Percentiles rank a stretch among this genome's conserved stretches.
These are phyloP conservation scores for Hydriomena furcata DNA, from an alignment of 2,888 invertebrate species.

Conservation along the genomic window DNA sequence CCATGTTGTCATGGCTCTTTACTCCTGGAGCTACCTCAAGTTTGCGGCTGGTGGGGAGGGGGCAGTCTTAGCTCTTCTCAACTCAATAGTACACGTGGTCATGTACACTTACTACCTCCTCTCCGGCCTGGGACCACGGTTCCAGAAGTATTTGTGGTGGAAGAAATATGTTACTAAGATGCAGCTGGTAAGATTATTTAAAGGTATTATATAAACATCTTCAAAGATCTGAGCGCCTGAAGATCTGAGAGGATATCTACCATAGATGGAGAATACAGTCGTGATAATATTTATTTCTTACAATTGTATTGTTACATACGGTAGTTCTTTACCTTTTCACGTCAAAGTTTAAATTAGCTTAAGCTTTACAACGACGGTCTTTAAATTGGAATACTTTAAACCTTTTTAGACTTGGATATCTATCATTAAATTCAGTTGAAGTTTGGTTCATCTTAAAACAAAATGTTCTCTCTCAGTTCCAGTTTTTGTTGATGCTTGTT, in stretches of 20 bases:
- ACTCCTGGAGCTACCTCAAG: constrained; percentile 91
- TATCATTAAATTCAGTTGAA: too few species aligned
- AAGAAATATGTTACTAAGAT: constrained; percentile 93
- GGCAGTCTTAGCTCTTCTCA: constrained; percentile 88
- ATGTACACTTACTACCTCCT: constrained; percentile 93
- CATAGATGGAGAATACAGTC: too few species aligned
- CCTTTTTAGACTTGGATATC: too few species aligned
- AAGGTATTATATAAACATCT: constrained; percentile 61
- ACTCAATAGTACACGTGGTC: constrained; percentile 90
- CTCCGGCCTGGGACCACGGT: constrained; percentile 89
- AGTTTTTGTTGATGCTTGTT: constrained; percentile 86
- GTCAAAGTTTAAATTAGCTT: too few species aligned
- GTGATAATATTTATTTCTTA: too few species aligned
- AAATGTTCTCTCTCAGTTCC: constrained; percentile 71
- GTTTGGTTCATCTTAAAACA: neutral
- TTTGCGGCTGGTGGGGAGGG: constrained; percentile 92
- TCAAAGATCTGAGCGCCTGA: too few species aligned
- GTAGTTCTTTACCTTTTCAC: too few species aligned
- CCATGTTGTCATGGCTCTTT: constrained; percentile 90
- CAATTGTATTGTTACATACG: too few species aligned
- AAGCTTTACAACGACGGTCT: too few species aligned
- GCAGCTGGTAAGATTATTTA: constrained; percentile 86
- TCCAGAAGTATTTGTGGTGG: constrained; percentile 93
- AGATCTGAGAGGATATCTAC: too few species aligned
- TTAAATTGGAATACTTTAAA: too few species aligned